These are phyloP conservation scores for Agrochola lota DNA, from an alignment of 2,888 invertebrate genomes.

Conservation along the genomic window DNA sequence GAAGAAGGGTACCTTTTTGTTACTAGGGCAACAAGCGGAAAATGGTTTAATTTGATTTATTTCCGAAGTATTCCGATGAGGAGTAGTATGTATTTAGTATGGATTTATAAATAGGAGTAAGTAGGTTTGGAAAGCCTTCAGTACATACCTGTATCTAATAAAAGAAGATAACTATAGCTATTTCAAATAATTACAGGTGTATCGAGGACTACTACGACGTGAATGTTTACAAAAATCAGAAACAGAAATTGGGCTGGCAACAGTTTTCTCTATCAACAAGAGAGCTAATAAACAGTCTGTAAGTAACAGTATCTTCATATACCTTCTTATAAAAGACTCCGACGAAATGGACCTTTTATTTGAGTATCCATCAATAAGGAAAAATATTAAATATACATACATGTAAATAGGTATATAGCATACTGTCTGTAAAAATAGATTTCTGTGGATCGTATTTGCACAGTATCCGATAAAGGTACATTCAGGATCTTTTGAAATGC, in stretches of 20 bases:
- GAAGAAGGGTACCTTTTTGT: constrained; percentile 12
- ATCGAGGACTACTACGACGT: neutral
- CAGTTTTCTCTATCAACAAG: constrained; percentile 15
- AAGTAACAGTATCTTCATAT: constrained; percentile 15
- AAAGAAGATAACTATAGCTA: neutral
- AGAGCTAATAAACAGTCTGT: constrained; percentile 26
- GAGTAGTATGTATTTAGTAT: neutral
- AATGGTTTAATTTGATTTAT: constrained; percentile 2
- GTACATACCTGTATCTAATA: neutral
- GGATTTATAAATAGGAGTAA: constrained; percentile 6
- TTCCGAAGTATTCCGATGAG: constrained; percentile 12
- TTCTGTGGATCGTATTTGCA: constrained; percentile 41
- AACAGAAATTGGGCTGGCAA: neutral
- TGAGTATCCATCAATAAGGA: constrained; percentile 47
- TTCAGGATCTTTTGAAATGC: constrained; percentile 33
- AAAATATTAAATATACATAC: constrained; percentile 50
- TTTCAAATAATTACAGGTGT: neutral
- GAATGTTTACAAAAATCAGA: constrained; percentile 1
- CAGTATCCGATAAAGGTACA: constrained; percentile 7
- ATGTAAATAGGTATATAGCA: constrained; percentile 39
- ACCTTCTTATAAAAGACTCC: constrained; percentile 14
- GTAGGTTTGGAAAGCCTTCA: neutral
- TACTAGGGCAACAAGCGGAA: constrained; percentile 3
- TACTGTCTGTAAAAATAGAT: constrained; percentile 30
- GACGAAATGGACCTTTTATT: constrained; percentile 34